These are phyloP conservation scores for Gymnocephalus cernua DNA, from an alignment of 2,113 vertebrate genomes.

Conservation along the genomic window DNA sequence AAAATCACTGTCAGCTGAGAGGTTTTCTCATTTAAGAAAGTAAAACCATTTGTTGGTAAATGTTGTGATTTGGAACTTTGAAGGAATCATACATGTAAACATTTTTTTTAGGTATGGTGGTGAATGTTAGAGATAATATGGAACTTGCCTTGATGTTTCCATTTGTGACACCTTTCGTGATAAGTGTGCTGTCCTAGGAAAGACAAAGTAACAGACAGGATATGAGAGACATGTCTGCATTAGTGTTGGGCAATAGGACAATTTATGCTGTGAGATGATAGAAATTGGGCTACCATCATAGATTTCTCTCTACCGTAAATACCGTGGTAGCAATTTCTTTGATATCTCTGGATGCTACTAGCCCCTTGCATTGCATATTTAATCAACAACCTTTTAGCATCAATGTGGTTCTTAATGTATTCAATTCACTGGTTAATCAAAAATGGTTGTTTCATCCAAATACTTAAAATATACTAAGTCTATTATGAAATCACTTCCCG, in stretches of 20 bases:
- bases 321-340: neutral
- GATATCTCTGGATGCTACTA: neutral
- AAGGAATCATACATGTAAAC: neutral
- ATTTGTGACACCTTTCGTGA: neutral
- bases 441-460: neutral
- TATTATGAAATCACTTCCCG: neutral
- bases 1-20: neutral
- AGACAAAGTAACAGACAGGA: slow-evolving; percentile 3
- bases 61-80: neutral
- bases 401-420: neutral
- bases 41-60: neutral
- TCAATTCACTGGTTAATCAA: neutral
- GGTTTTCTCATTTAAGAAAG: neutral
- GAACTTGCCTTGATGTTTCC: slow-evolving; percentile 51
- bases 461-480: no score
- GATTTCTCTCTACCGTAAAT: neutral
- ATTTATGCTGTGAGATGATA: neutral
- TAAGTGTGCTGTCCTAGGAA: slow-evolving; percentile 28
- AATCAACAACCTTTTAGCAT: neutral
- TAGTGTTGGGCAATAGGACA: neutral
- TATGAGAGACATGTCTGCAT: neutral
- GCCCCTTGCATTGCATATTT: neutral
- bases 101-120: neutral
- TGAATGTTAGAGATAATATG: neutral
- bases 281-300: neutral